Evolutionary conservation across 2,113 vertebrate genomes (phyloP), one percentile per base, ranked within the genome.

Genomic region (Manacus vitellinus): DNA sequence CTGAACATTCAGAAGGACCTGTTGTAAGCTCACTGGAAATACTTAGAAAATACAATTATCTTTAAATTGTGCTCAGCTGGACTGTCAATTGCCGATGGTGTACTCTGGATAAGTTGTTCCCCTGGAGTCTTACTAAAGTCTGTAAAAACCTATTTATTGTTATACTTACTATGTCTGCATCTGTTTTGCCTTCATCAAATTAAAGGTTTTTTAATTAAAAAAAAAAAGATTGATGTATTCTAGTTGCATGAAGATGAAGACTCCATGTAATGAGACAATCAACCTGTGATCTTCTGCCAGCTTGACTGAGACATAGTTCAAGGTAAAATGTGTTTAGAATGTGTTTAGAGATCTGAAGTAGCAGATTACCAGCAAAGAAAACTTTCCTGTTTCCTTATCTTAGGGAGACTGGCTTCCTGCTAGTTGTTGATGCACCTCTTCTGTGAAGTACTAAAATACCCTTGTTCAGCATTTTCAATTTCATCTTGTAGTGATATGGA

Each of bases 271-370:
- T 35, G 30, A 91, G 35, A 58, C 81, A 88, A 88, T 88, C 65
- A 86, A 94, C 86, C 86, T 97, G 76, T 96, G 94, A 97, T 97
- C 83, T 96, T 92, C 73, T 96, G 92, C 92, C 92, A 96, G 83
- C 46, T 95, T 89, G 31, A 85, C n/a, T 91, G 49, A 96, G 66
- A 66, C 54, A 23, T 7, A 91, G 76, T 90, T 94, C 79, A 96
- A 95, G 76, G 58, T 84, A 94, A 94, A 96, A 93, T 66, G 56
- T 73, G 47, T 88, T 96, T 79, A 78, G 87, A 96, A 91, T 68
- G 22, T 73, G 51, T 92, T 96, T 75, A 75, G 91, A 97, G 95
- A 96, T 92, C 83, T 93, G 86, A 90, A 85, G 46, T 66, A 76
- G 70, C 43, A 91, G 88, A 96, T 91, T 93, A 91, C 63, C 39